Evolutionary conservation across 2,113 vertebrate species (phyloP), one percentile per base, ranked within the genome.

Genomic region (Tyto alba): DNA sequence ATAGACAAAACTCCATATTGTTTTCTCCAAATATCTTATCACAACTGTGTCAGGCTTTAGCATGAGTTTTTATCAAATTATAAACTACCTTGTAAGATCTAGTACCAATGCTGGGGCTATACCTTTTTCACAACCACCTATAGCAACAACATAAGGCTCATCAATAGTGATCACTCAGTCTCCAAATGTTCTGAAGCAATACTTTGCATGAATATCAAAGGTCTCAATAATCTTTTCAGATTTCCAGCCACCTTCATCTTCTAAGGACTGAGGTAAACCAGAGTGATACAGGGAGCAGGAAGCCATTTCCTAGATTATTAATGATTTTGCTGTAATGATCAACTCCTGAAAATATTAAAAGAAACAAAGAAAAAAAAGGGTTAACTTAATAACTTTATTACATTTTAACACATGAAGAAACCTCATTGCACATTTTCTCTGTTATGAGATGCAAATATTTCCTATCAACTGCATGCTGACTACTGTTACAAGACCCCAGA

Each of bases 101-200:
- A 11, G n/a, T 96, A 48, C 98, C 98, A 30, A 88, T 79, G 98
- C 98, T 12, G 98, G 98, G 25, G 98, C 97, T 88, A 98, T 3
- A 45, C 95, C 97, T 6, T 97, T 77, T 57, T 98, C 98, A 38
- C 98, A 97, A 14, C 95, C 96, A 45, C 97, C 14, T 66, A 97
- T 76, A 88, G 98, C 97, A 55, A 97, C 92, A 18, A 98, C 10
- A 25, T 98, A 97, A 4, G 98, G 98, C 74, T 98, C 98, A 56
- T 99, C 99, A 85, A 99, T 92, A 16, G 98, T 98, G 90, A 99
- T 95, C 62, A 98, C 97, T 16, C 97, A 80, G 92, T 98, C 98
- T 29, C 98, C 98, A 85, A 99, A 99, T 3, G 94, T 98, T 77
- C 95, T 93, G 97, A 99, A 99, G 80, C 98, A 99, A 96, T 99